A percentile compares a stretch with the other conserved stretches of the same genome.
These are phyloP conservation scores for Sinella curviseta DNA, from an alignment of 1,140 invertebrate genomes.

Conservation along the genomic window DNA sequence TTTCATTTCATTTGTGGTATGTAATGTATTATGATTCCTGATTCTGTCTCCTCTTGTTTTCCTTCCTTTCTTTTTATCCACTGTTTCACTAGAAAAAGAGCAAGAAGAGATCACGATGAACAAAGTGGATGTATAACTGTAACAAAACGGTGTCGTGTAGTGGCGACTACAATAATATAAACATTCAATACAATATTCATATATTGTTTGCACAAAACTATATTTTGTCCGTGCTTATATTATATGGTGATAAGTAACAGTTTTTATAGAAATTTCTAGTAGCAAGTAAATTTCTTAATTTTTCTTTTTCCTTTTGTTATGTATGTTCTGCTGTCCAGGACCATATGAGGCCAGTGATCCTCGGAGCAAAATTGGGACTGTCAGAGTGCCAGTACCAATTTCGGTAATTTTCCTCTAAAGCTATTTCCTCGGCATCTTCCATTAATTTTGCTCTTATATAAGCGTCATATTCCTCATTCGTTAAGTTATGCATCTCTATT, in stretches of 20 bases:
- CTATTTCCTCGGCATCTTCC: too few relatives aligned
- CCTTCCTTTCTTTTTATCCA: neutral
- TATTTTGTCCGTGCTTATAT: too few relatives aligned
- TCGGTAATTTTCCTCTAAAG: too few relatives aligned
- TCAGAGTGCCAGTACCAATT: conserved; percentile 47
- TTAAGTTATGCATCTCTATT: too few relatives aligned
- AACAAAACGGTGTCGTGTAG: too few relatives aligned
- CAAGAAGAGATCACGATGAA: neutral
- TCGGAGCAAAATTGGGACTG: conserved; percentile 40
- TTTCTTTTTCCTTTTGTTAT: neutral
- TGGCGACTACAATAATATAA: too few relatives aligned
- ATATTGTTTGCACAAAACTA: too few relatives aligned
- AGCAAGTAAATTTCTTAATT: neutral
- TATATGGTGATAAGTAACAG: neutral
- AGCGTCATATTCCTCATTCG: too few relatives aligned
- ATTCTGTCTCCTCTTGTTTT: conserved; percentile 7
- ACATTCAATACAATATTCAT: too few relatives aligned
- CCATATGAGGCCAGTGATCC: conserved; percentile 44
- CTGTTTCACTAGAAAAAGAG: too few relatives aligned
- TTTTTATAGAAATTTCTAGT: neutral
- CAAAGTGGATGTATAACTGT: neutral
- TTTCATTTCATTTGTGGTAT: conserved; percentile 26
- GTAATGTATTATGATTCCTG: neutral
- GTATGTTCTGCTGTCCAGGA: conserved; percentile 34
- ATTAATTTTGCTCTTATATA: too few relatives aligned